Conservation (phyloP, 1,140 invertebrate genomes). For the Drosophila ficusphila region DNA sequence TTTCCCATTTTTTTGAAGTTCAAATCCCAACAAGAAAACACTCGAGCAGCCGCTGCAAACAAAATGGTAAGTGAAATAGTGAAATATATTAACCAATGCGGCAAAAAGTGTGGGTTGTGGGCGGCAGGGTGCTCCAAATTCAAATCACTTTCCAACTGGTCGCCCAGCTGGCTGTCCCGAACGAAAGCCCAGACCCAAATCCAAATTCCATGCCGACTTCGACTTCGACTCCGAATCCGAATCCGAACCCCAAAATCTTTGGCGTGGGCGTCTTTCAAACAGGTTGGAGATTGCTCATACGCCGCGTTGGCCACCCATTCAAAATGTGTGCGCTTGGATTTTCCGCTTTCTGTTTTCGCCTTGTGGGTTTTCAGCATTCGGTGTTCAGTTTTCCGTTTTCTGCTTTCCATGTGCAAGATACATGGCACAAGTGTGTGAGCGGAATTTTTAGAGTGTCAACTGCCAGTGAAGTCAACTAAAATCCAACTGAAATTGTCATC, state of each 20-base stretch:
- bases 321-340: slow-evolving; percentile 19
- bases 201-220: too few relatives aligned
- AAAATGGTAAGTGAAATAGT: slow-evolving; percentile 64
- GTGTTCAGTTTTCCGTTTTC: slow-evolving; percentile 4
- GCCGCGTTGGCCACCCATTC: slow-evolving; percentile 43
- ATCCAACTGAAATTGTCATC: slow-evolving; percentile 34
- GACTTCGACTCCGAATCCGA: neutral
- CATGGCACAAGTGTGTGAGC: slow-evolving; percentile 50
- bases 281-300: slow-evolving; percentile 74
- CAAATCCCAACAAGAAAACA: slow-evolving; percentile 10
- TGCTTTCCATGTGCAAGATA: slow-evolving; percentile 50
- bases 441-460: slow-evolving; percentile 62
- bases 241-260: slow-evolving; percentile 3
- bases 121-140: slow-evolving; percentile 5
- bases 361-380: slow-evolving; percentile 15
- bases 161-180: slow-evolving; percentile 39
- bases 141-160: slow-evolving; percentile 54
- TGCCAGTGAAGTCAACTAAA: slow-evolving; percentile 12
- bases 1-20: slow-evolving; percentile 4
- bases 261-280: slow-evolving; percentile 67
- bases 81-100: neutral
- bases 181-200: neutral
- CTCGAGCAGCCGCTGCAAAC: slow-evolving; percentile 1
- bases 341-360: slow-evolving; percentile 22
- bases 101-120: neutral